Percentiles rank a stretch among this genome's conserved stretches.
Evolutionary conservation across 2,888 invertebrate species (phyloP).

Genomic region (Cepaea hortensis): DNA sequence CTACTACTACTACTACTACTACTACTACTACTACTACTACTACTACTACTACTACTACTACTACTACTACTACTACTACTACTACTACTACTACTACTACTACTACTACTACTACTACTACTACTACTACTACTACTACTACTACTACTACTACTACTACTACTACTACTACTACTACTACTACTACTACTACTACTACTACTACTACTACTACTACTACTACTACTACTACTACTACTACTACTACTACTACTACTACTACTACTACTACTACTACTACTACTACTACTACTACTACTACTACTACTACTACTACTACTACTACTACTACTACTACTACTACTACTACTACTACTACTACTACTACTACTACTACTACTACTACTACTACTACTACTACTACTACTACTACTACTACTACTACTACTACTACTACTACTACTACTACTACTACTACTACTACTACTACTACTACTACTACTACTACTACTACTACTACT

Average conservation of each 20-base stretch:
- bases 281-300: too few species aligned
- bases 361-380: background rate
- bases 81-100: background rate
- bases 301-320: too few species aligned
- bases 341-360: background rate
- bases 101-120: background rate
- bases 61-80: background rate
- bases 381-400: background rate
- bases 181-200: background rate
- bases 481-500: background rate
- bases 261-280: background rate
- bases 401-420: background rate
- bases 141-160: background rate
- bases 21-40: too few species aligned
- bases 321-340: background rate
- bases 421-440: background rate
- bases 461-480: background rate
- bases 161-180: background rate
- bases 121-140: background rate
- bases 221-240: background rate
- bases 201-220: background rate
- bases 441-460: background rate
- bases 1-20: background rate
- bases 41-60: too few species aligned
- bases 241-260: background rate